A percentile compares a stretch with the other conserved stretches of the same genome.
Conservation (phyloP, 2,113 vertebrate genomes). For the Rhinogobius similis region DNA sequence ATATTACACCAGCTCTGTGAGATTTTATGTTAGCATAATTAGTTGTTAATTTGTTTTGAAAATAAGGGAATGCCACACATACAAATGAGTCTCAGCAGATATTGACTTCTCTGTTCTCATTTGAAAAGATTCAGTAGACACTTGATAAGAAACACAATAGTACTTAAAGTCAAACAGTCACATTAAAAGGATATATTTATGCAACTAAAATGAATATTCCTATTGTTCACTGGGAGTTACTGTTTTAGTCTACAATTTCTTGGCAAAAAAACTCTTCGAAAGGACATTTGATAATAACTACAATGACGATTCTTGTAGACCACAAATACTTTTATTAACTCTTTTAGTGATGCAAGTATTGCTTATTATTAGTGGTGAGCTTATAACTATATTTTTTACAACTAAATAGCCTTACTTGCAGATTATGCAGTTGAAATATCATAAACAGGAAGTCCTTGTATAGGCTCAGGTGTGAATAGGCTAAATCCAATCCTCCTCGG, state of each 20-base stretch:
- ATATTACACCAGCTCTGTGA: slow-evolving; percentile 31
- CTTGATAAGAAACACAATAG: slow-evolving; percentile 31
- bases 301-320: background rate
- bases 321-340: background rate
- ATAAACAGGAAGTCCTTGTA: no score
- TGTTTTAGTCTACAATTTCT: background rate
- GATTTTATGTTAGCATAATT: slow-evolving; percentile 38
- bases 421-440: no score
- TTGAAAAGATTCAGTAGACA: slow-evolving; percentile 14
- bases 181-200: background rate
- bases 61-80: slow-evolving; percentile 20
- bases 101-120: slow-evolving; percentile 6
- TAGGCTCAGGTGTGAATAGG: no score
- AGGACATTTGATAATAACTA: background rate
- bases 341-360: no score
- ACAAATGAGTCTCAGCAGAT: slow-evolving; percentile 15
- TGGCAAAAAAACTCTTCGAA: background rate
- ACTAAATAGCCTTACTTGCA: no score
- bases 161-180: background rate
- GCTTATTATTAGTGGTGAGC: no score
- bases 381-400: no score
- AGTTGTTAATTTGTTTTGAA: slow-evolving; percentile 54
- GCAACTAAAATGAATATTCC: background rate
- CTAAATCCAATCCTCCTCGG: slow-evolving; percentile 19
- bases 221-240: background rate